Conservation (phyloP, 1,140 invertebrate species). For the Ceratitis capitata region DNA sequence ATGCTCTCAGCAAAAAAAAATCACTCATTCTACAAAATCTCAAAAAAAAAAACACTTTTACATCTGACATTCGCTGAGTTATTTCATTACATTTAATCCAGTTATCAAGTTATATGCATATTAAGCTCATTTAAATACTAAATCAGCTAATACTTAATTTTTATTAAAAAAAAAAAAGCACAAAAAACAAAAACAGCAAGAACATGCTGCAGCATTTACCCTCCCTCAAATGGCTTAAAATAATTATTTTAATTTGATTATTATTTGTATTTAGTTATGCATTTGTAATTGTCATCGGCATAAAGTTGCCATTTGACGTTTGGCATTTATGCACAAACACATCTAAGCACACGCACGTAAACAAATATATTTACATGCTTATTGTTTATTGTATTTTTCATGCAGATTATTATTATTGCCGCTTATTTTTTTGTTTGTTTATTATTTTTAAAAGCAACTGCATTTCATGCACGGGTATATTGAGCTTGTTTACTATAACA, state of each 20-base stretch:
- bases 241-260: constrained; percentile 37
- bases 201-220: background rate
- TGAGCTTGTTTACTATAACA: no score
- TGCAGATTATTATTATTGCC: background rate
- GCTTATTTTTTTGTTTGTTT: background rate
- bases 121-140: background rate
- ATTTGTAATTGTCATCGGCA: constrained; percentile 33
- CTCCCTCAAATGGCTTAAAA: constrained; percentile 32
- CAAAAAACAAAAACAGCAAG: background rate
- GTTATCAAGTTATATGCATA: background rate
- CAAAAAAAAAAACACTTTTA: background rate
- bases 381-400: background rate
- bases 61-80: constrained; percentile 9
- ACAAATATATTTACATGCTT: background rate
- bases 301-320: constrained; percentile 32
- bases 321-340: background rate
- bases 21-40: background rate
- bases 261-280: constrained; percentile 32
- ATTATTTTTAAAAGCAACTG: no score
- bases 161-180: constrained; percentile 1
- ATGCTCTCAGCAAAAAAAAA: no score
- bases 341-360: no score
- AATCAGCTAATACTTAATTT: constrained; percentile 18
- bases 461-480: no score
- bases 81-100: background rate